These are phyloP conservation scores for Eulemur rubriventer DNA, from an alignment of 2,797 vertebrate genomes.

Conservation along the genomic window DNA sequence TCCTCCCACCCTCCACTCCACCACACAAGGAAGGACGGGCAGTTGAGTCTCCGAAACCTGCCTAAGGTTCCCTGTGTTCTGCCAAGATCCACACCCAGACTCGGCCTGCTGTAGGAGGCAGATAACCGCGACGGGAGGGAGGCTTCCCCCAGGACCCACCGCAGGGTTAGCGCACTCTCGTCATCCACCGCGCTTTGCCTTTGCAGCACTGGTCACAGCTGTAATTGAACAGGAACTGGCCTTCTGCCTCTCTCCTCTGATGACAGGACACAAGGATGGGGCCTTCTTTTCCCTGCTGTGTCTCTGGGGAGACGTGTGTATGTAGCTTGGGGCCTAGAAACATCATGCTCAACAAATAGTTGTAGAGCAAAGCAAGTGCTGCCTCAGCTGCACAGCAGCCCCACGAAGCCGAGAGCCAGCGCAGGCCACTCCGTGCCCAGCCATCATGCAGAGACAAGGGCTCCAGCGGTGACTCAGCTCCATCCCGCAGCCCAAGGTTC, in stretches of 20 bases:
- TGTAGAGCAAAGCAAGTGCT: neutral
- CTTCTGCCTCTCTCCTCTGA: neutral
- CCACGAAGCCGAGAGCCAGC: neutral
- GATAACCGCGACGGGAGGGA: neutral
- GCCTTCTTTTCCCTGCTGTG: neutral
- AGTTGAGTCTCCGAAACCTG: neutral
- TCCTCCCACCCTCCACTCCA: neutral
- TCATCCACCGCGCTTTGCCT: neutral
- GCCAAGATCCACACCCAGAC: neutral
- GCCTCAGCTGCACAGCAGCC: neutral
- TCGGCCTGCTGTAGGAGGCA: neutral
- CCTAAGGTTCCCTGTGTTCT: neutral
- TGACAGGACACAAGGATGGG: neutral
- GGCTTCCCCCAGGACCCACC: neutral
- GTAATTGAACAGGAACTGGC: neutral
- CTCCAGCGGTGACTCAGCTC: neutral
- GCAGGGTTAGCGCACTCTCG: rapidly evolving
- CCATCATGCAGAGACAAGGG: neutral
- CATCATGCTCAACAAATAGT: neutral
- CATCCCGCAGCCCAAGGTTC: neutral
- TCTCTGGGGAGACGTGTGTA: neutral
- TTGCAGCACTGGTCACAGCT: neutral
- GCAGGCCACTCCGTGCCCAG: neutral
- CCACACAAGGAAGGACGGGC: neutral
- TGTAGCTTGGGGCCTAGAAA: neutral